Evolutionary conservation across 1,140 invertebrate genomes (phyloP).

Genomic region (Pristionchus pacificus): DNA sequence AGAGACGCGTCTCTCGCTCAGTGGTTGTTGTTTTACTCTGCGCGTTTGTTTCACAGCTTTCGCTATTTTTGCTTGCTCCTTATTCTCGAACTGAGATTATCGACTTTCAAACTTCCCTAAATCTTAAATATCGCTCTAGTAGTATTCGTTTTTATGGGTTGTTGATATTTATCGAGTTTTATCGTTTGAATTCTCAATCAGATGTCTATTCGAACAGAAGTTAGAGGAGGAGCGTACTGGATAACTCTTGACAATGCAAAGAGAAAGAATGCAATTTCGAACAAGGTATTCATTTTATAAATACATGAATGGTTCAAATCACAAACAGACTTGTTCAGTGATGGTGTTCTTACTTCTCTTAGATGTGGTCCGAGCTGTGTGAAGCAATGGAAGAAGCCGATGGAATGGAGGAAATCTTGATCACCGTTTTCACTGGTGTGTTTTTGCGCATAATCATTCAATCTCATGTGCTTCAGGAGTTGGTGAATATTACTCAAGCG

Average conservation of each 20-base stretch:
- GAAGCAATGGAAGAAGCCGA: constrained; percentile 23
- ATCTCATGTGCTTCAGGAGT: constrained; percentile 59
- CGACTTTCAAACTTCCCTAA: too few species aligned
- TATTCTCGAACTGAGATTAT: too few species aligned
- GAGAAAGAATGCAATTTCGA: background rate
- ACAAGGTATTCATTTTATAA: background rate
- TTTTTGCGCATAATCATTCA: constrained; percentile 6
- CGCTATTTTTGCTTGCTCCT: too few species aligned
- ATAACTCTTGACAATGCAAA: background rate
- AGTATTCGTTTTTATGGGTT: too few species aligned
- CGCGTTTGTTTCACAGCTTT: too few species aligned
- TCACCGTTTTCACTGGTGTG: constrained; percentile 34
- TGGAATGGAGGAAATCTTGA: constrained; percentile 10
- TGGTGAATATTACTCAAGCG: constrained; percentile 77
- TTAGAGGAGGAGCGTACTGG: background rate
- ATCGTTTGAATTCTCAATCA: too few species aligned
- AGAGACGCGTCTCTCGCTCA: too few species aligned
- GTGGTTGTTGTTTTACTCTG: too few species aligned
- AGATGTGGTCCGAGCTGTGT: constrained; percentile 27
- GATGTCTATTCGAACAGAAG: background rate
- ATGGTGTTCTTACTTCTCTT: too few species aligned
- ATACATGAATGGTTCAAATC: constrained; percentile 9
- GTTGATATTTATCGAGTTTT: too few species aligned
- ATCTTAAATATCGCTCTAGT: too few species aligned
- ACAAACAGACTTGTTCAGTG: too few species aligned